phyloP scores from a whole-genome alignment of 2,888 invertebrate species.

The Epistrophe eligans region DNA sequence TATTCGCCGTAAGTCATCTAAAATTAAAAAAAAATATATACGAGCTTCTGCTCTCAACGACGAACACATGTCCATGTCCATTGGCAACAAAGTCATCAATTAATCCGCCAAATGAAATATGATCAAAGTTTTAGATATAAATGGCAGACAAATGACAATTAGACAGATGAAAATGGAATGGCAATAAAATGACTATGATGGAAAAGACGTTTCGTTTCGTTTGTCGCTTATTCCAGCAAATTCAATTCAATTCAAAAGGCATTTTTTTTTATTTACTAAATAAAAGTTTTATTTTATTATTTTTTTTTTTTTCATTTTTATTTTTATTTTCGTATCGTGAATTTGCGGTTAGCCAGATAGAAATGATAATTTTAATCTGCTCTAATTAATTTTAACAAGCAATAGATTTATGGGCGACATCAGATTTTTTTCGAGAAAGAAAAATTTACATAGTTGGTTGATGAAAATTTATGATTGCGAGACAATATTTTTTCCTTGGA shows the following conservation, averaged over 20 bases:
- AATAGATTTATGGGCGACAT: slow-evolving; percentile 62
- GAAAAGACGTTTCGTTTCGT: slow-evolving; percentile 2
- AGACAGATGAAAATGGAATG: slow-evolving; percentile 63
- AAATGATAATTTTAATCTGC: slow-evolving; percentile 67
- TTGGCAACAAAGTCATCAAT: slow-evolving; percentile 65
- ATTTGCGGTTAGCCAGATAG: slow-evolving; percentile 68
- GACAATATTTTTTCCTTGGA: neutral
- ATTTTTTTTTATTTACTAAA: slow-evolving; percentile 31
- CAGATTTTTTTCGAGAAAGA: slow-evolving; percentile 25
- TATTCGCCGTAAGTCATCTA: slow-evolving; percentile 50
- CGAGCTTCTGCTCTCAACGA: slow-evolving; percentile 59
- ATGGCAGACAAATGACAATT: slow-evolving; percentile 72
- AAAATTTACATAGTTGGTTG: slow-evolving; percentile 4
- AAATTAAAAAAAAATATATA: slow-evolving; percentile 6
- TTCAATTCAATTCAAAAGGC: slow-evolving; percentile 24
- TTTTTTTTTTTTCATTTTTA: slow-evolving; percentile 20
- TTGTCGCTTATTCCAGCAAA: neutral
- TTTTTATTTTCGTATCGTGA: neutral
- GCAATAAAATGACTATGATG: slow-evolving; percentile 46
- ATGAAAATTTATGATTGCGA: slow-evolving; percentile 29
- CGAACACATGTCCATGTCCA: slow-evolving; percentile 70
- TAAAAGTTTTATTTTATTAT: slow-evolving; percentile 44
- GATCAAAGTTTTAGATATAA: slow-evolving; percentile 64
- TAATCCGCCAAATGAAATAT: slow-evolving; percentile 67
- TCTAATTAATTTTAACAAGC: slow-evolving; percentile 69